Evolutionary conservation across 1,140 invertebrate genomes (phyloP).

Genomic region (Rhopalosiphum maidis): DNA sequence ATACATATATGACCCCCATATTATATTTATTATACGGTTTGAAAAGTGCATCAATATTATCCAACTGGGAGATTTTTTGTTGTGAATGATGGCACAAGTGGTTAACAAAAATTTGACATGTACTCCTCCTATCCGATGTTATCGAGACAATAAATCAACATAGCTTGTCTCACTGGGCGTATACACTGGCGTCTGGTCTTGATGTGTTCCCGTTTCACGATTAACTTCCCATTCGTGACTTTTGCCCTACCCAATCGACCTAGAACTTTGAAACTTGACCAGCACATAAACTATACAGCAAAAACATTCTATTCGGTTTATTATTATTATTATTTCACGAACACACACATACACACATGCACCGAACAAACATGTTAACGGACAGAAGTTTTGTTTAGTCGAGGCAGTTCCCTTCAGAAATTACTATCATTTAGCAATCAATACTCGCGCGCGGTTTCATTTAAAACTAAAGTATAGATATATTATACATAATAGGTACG

Average conservation of each 20-base stretch:
- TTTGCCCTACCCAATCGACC: slow-evolving; percentile 25
- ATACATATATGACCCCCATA: background rate
- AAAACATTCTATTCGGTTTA: slow-evolving; percentile 26
- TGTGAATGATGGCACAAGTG: slow-evolving; percentile 2
- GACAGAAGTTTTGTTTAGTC: background rate
- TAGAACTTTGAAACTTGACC: slow-evolving; percentile 37
- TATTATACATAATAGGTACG: background rate
- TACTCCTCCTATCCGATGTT: slow-evolving; percentile 44
- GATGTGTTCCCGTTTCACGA: slow-evolving; percentile 45
- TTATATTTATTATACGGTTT: background rate
- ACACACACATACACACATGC: background rate
- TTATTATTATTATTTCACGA: background rate
- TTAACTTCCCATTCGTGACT: slow-evolving; percentile 36
- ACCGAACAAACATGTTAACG: background rate
- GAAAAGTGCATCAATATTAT: slow-evolving; percentile 9
- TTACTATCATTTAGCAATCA: slow-evolving; percentile 19
- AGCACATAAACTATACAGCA: background rate
- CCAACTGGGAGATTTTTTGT: background rate
- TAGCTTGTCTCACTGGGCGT: slow-evolving; percentile 11
- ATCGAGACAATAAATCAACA: slow-evolving; percentile 53
- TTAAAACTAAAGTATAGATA: background rate
- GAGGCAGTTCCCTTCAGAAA: background rate
- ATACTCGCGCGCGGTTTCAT: background rate
- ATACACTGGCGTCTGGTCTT: slow-evolving; percentile 10
- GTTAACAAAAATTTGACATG: slow-evolving; percentile 33